Percentiles rank a stretch among this genome's conserved stretches.
phyloP scores from a whole-genome alignment of 2,888 invertebrate genomes.

The Miltochrista miniata region DNA sequence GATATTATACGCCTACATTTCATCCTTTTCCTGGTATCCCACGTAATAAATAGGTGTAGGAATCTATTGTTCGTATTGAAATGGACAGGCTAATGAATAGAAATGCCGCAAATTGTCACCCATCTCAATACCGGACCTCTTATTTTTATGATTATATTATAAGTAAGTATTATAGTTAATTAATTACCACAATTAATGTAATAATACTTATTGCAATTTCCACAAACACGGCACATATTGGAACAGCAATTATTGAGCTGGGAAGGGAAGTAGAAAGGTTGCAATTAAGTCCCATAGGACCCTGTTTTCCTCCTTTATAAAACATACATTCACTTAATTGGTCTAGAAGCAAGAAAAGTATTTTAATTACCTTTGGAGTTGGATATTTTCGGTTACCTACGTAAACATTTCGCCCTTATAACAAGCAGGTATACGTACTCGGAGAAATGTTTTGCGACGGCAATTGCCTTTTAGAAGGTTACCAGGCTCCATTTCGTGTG shows the following conservation, averaged over 20 bases:
- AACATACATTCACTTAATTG: slow-evolving; percentile 58
- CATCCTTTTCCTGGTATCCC: no score
- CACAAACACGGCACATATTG: not conserved
- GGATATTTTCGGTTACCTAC: slow-evolving; percentile 22
- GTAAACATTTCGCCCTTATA: slow-evolving; percentile 11
- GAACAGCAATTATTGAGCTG: not conserved
- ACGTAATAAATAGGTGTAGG: no score
- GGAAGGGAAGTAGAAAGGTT: not conserved
- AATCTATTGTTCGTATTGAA: no score
- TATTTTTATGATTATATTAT: no score
- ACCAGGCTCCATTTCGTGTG: slow-evolving; percentile 5
- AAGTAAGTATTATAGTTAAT: no score
- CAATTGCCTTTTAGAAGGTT: slow-evolving; percentile 19
- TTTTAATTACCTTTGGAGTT: slow-evolving; percentile 51
- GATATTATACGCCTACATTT: no score
- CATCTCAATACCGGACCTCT: no score
- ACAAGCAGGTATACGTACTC: no score
- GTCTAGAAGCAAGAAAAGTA: slow-evolving; percentile 38
- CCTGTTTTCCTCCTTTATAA: slow-evolving; percentile 44
- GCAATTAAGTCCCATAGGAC: slow-evolving; percentile 38
- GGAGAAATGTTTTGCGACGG: no score
- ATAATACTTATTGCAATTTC: not conserved
- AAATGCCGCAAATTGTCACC: no score
- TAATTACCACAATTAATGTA: slow-evolving; percentile 2
- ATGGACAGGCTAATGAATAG: no score